A percentile compares a stretch with the other conserved stretches of the same genome.
These are phyloP conservation scores for Acanthopagrus latus DNA, from an alignment of 2,797 vertebrate genomes.

Conservation along the genomic window DNA sequence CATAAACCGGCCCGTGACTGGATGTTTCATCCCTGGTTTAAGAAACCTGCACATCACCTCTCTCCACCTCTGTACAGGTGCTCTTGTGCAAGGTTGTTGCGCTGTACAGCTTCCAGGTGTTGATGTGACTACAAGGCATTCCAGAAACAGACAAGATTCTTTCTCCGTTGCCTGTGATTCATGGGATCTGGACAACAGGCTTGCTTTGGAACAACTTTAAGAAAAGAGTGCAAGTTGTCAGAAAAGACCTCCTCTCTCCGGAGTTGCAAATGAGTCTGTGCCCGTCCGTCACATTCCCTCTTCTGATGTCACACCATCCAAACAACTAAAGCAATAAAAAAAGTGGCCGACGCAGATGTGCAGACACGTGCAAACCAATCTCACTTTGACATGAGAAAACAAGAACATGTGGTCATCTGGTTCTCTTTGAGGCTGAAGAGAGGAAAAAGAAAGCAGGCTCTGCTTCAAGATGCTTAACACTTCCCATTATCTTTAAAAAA, in stretches of 20 bases:
- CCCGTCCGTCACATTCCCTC: conserved; percentile 7
- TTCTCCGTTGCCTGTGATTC: not conserved
- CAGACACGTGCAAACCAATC: conserved; percentile 37
- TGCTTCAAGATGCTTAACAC: conserved; percentile 31
- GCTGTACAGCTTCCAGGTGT: not conserved
- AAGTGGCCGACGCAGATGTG: conserved; percentile 6
- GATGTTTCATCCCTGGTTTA: not conserved
- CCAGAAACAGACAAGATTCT: not conserved
- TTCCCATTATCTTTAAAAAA: conserved; percentile 14
- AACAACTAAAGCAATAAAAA: not conserved
- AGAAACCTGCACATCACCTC: not conserved
- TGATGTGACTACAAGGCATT: not conserved
- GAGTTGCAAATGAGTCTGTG: not conserved
- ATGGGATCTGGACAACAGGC: conserved; percentile 9
- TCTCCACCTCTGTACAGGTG: not conserved
- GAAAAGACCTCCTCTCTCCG: conserved; percentile 1
- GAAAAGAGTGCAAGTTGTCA: not conserved
- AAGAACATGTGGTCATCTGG: conserved; percentile 40
- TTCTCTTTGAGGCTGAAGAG: conserved; percentile 24
- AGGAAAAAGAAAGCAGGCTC: not conserved
- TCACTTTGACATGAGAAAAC: conserved; percentile 19
- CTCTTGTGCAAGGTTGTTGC: not conserved
- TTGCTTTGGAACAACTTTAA: not conserved
- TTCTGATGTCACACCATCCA: conserved; percentile 26
- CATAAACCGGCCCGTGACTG: not conserved